Evolutionary conservation across 2,113 vertebrate species (phyloP).

Genomic region (Oophaga pumilio): DNA sequence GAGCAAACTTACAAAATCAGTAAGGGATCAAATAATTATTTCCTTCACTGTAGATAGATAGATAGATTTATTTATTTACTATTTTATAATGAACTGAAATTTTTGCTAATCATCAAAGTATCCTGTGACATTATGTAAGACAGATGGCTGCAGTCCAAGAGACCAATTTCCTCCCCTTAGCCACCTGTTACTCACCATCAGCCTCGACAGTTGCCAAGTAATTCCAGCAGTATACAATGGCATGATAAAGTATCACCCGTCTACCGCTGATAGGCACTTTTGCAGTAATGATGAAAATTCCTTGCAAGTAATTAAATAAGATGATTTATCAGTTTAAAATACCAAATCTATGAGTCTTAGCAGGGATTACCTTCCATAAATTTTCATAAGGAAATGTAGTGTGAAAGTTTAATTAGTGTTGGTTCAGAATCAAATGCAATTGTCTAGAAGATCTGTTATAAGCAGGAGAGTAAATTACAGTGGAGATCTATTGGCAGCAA

Average conservation of each 20-base stretch:
- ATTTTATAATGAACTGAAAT: too few relatives aligned
- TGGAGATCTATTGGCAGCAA: background rate
- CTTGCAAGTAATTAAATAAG: background rate
- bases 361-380: background rate
- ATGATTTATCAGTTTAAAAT: constrained; percentile 10
- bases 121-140: background rate
- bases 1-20: too few relatives aligned
- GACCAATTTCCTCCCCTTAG: background rate
- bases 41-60: too few relatives aligned
- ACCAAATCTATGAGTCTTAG: background rate
- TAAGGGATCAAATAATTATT: too few relatives aligned
- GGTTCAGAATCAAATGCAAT: background rate
- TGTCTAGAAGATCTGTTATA: background rate
- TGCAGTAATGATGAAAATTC: background rate
- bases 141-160: background rate
- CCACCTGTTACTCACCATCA: constrained; percentile 12
- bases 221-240: background rate
- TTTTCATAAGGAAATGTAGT: background rate
- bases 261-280: background rate
- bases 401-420: background rate
- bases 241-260: background rate
- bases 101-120: too few relatives aligned
- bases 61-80: too few relatives aligned
- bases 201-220: constrained; percentile 19
- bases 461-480: background rate